Evolutionary conservation across 2,888 invertebrate genomes (phyloP), one percentile per base, ranked within the genome.

Genomic region (Serrognathus titanus): DNA sequence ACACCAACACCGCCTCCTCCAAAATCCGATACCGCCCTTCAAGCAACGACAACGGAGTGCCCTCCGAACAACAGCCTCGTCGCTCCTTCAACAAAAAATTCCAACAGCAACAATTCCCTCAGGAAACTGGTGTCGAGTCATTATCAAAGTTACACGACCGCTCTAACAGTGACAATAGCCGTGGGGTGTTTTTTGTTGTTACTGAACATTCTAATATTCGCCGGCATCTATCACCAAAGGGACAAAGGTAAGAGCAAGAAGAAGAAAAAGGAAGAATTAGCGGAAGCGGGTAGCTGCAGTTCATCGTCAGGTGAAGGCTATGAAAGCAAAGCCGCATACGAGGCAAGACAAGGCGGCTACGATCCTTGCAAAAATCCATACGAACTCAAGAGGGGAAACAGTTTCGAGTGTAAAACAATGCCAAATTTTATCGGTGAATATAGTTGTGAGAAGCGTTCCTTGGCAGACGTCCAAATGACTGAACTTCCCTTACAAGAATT

Each of bases 81-180:
- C 56, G 74, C 74, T 63, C 77, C 75, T 66, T 74, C 74, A 62
- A 76, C 73, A 67, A 66, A 53, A 75, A 78, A 66, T 73, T 81
- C 38, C 81, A 83, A 83, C 5, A 86, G 86, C 53, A 89, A 87
- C 62, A 82, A 85, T 70, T 88, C 90, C 60, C 80, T 92, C 2
- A 78, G 90, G 46, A 85, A 90, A 38, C 86, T 90, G 48, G 80
- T 91, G 6, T 86, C 87, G 9, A 89, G 88, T 58, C 92, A 92
- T 69, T 92, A 92, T 70, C 92, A 92, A 73, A 92, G 90, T 58
- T 93, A 94, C 75, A 92, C 93, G 5, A 92, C 93, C 0, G 94
- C 94, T 0, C 79, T 94, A 12, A 90, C 92, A 6, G 91, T 94
- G 31, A 94, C 94, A 0, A 91, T 93, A 61, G 91, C 89, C 1